Conservation (phyloP, 2,888 invertebrate genomes). For the Rotaria sp. region DNA sequence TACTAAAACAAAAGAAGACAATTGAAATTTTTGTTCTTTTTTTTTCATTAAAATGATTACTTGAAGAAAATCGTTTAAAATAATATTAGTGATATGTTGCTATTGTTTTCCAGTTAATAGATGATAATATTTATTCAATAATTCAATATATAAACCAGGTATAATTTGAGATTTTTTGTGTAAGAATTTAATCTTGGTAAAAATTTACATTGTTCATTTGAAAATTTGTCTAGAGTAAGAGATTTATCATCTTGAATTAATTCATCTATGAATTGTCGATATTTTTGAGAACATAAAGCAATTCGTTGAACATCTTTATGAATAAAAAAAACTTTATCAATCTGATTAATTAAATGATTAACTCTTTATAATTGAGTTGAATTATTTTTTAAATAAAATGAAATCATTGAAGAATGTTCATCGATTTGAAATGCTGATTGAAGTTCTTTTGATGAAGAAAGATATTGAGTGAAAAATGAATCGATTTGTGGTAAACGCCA, state of each 20-base stretch:
- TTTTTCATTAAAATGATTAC: no score
- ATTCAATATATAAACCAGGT: neutral
- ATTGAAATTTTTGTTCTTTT: no score
- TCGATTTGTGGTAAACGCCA: neutral
- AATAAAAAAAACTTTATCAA: neutral
- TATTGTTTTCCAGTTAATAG: neutral
- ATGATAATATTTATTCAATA: neutral
- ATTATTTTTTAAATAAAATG: neutral
- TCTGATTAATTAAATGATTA: neutral
- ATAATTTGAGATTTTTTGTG: neutral
- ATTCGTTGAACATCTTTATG: neutral
- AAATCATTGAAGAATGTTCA: neutral
- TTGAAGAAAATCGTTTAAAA: neutral
- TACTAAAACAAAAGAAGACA: neutral
- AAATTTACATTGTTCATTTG: neutral
- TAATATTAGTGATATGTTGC: neutral
- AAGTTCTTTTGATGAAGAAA: neutral
- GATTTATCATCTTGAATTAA: slow-evolving; percentile 21
- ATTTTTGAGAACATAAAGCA: neutral
- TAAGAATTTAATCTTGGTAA: neutral
- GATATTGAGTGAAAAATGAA: neutral
- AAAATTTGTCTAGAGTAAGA: neutral
- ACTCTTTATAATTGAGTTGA: neutral
- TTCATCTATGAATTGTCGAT: neutral
- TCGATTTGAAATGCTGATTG: neutral